Conservation (phyloP, 2,797 vertebrate species). For the Eptatretus atami region DNA sequence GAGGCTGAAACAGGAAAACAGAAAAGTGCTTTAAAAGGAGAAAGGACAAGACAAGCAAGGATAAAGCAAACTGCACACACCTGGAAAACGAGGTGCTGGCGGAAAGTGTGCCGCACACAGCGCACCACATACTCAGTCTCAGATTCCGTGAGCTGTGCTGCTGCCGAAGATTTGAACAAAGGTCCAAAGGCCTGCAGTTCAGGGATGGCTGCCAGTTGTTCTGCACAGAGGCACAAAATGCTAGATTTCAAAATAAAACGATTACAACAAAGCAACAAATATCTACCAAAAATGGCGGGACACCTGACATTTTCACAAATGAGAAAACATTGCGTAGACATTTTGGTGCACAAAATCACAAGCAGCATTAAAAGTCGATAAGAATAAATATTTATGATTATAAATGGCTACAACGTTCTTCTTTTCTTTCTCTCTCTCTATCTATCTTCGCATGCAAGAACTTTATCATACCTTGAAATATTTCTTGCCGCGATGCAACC, state of each 20-base stretch:
- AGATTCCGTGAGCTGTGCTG: constrained; percentile 25
- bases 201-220: constrained; percentile 24
- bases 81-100: constrained; percentile 29
- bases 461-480: constrained; percentile 24
- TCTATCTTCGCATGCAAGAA: not conserved
- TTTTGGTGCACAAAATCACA: too few relatives aligned
- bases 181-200: constrained; percentile 22
- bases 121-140: constrained; percentile 28
- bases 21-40: not conserved
- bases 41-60: not conserved
- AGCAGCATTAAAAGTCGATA: too few relatives aligned
- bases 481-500: constrained; percentile 26
- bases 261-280: too few relatives aligned
- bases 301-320: too few relatives aligned
- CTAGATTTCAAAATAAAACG: too few relatives aligned
- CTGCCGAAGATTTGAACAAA: constrained; percentile 26
- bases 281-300: too few relatives aligned
- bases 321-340: too few relatives aligned
- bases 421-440: too few relatives aligned
- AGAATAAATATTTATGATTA: too few relatives aligned
- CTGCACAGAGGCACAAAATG: constrained; percentile 10
- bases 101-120: constrained; percentile 27
- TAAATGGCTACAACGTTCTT: too few relatives aligned
- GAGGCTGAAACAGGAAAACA: not conserved
- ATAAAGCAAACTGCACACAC: constrained; percentile 10